Evolutionary conservation across 1,140 invertebrate species (phyloP).

Genomic region (Procambarus virginalis): DNA sequence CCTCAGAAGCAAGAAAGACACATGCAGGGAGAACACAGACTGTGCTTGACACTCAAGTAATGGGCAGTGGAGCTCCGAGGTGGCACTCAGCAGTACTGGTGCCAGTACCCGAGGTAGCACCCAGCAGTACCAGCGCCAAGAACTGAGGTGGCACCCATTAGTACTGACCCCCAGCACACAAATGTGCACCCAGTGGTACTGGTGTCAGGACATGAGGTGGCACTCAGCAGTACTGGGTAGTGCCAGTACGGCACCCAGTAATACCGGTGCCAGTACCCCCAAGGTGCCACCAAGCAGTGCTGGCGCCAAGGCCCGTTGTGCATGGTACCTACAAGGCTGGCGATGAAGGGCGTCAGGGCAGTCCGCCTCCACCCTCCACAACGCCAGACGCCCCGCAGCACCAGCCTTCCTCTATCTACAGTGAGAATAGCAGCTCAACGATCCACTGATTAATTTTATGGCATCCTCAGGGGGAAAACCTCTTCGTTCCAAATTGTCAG

Average conservation of each 20-base stretch:
- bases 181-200: constrained; percentile 36
- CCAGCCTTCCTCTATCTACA: constrained; percentile 14
- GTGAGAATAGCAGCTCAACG: constrained; percentile 62
- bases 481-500: constrained; percentile 37
- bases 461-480: constrained; percentile 29
- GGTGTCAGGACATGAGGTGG: constrained; percentile 19
- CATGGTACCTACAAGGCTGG: constrained; percentile 25
- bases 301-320: constrained; percentile 49
- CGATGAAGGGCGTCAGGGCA: not conserved
- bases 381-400: not conserved
- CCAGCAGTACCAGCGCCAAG: constrained; percentile 50
- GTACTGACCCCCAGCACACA: constrained; percentile 14
- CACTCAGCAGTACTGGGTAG: constrained; percentile 63
- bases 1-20: constrained; percentile 65
- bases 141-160: constrained; percentile 49
- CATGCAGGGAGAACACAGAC: constrained; percentile 66
- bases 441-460: constrained; percentile 29
- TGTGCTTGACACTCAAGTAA: constrained; percentile 66
- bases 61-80: constrained; percentile 59
- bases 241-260: not conserved
- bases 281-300: constrained; percentile 37
- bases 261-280: not conserved
- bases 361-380: not conserved
- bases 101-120: constrained; percentile 39
- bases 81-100: constrained; percentile 48